Percentiles rank a stretch among this genome's conserved stretches.
Evolutionary conservation across 2,113 vertebrate genomes (phyloP).

Genomic region (Nothocercus julius): DNA sequence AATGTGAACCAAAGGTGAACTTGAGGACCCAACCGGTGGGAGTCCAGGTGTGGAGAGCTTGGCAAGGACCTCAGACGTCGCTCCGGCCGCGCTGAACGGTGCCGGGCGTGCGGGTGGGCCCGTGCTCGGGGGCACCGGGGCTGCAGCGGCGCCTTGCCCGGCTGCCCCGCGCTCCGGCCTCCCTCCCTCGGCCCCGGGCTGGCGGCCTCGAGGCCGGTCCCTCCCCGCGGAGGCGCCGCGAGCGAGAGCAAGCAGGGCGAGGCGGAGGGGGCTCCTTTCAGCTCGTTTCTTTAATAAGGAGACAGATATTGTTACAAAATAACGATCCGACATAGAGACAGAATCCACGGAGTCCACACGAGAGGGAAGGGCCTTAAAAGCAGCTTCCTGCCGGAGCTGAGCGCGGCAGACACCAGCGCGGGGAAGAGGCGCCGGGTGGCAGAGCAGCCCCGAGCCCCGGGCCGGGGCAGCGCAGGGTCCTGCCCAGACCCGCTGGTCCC

Average conservation of each 20-base stretch:
- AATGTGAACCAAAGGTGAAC: background rate
- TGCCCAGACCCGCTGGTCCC: background rate
- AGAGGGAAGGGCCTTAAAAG: constrained; percentile 65
- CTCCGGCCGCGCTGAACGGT: fast-evolving
- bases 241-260: background rate
- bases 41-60: background rate
- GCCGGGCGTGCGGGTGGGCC: too few species aligned
- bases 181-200: background rate
- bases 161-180: background rate
- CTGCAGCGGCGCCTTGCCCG: too few species aligned
- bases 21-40: fast-evolving
- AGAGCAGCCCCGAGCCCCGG: too few species aligned
- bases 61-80: background rate
- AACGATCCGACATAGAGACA: constrained; percentile 74
- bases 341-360: constrained; percentile 71
- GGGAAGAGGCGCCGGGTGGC: background rate
- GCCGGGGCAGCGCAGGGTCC: too few species aligned
- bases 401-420: background rate
- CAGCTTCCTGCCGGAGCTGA: constrained; percentile 42
- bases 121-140: fast-evolving
- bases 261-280: constrained; percentile 59
- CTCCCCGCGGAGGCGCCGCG: fast-evolving
- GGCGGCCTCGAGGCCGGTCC: background rate
- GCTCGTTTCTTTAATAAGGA: constrained; percentile 84
- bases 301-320: constrained; percentile 80